Percentiles rank a stretch among this genome's conserved stretches.
Evolutionary conservation across 37 sponge, comb jelly and placozoan genomes (phyloP).

Genomic region (Petrosia ficiformis): DNA sequence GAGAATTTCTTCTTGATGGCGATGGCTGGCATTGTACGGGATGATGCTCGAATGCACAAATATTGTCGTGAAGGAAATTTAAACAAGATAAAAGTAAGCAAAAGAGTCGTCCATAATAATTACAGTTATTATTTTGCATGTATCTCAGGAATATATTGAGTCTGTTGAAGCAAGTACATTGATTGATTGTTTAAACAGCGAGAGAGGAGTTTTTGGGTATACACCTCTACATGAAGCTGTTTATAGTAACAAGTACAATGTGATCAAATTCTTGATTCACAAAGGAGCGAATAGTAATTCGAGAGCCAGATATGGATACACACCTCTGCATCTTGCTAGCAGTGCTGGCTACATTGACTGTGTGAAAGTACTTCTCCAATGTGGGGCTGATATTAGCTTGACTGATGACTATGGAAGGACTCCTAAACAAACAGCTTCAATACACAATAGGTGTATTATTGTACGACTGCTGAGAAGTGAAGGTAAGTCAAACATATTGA

Average conservation of each 20-base stretch:
- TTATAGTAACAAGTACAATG: conserved; percentile 41
- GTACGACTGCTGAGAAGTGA: conserved; percentile 41
- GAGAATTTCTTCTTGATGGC: too few species aligned
- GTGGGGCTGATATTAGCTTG: conserved; percentile 58
- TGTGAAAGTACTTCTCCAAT: conserved; percentile 44
- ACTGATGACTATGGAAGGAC: conserved; percentile 78
- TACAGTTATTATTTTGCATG: too few species aligned
- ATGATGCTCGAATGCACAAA: conserved; percentile 56
- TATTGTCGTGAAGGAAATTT: conserved; percentile 61
- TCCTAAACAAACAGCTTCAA: conserved; percentile 66
- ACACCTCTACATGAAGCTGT: conserved; percentile 84
- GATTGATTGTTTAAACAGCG: conserved; percentile 26
- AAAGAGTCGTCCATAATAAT: too few species aligned
- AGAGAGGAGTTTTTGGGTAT: conserved; percentile 85
- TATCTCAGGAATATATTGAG: conserved; percentile 24
- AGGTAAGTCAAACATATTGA: too few species aligned
- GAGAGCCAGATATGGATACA: conserved; percentile 76
- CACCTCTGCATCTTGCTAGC: conserved; percentile 82
- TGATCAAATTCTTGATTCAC: conserved; percentile 46
- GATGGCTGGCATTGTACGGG: conserved; percentile 30
- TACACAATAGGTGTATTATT: conserved; percentile 51
- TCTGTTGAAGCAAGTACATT: conserved; percentile 16
- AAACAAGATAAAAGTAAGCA: conserved; percentile 27
- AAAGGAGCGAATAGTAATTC: conserved; percentile 58
- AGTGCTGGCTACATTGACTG: conserved; percentile 66